Conservation (phyloP, 1,140 invertebrate genomes). For the Leptopilina boulardi region DNA sequence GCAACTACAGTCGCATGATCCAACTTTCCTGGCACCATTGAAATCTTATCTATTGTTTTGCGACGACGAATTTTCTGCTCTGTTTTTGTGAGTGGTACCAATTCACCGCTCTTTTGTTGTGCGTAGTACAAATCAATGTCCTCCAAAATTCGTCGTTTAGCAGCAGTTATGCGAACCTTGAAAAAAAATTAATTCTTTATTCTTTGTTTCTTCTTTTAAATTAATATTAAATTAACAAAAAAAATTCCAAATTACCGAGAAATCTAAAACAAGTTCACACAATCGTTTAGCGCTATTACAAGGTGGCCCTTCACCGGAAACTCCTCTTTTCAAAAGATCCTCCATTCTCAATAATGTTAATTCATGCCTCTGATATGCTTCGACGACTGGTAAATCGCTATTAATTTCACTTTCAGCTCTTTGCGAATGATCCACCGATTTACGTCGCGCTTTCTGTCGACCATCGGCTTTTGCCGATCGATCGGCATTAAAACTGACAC, state of each 20-base stretch:
- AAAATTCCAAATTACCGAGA: slow-evolving; percentile 78
- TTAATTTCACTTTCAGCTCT: slow-evolving; percentile 62
- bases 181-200: slow-evolving; percentile 35
- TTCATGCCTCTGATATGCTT: slow-evolving; percentile 88
- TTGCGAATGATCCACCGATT: slow-evolving; percentile 64
- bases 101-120: slow-evolving; percentile 75
- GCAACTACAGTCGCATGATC: slow-evolving; percentile 94
- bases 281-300: slow-evolving; percentile 80
- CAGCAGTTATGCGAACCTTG: slow-evolving; percentile 81
- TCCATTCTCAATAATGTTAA: slow-evolving; percentile 87
- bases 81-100: slow-evolving; percentile 77
- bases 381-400: slow-evolving; percentile 83
- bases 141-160: slow-evolving; percentile 87
- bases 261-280: slow-evolving; percentile 86
- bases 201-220: too few relatives aligned
- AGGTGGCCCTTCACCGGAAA: slow-evolving; percentile 79
- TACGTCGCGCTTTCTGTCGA: slow-evolving; percentile 68
- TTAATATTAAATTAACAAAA: slow-evolving; percentile 28
- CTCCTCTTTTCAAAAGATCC: slow-evolving; percentile 86
- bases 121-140: slow-evolving; percentile 87
- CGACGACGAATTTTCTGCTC: slow-evolving; percentile 83
- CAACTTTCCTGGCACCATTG: slow-evolving; percentile 91
- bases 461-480: slow-evolving; percentile 57
- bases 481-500: slow-evolving; percentile 62
- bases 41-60: slow-evolving; percentile 84